phyloP scores from a whole-genome alignment of 2,888 invertebrate species.

The Dasypogon diadema region DNA sequence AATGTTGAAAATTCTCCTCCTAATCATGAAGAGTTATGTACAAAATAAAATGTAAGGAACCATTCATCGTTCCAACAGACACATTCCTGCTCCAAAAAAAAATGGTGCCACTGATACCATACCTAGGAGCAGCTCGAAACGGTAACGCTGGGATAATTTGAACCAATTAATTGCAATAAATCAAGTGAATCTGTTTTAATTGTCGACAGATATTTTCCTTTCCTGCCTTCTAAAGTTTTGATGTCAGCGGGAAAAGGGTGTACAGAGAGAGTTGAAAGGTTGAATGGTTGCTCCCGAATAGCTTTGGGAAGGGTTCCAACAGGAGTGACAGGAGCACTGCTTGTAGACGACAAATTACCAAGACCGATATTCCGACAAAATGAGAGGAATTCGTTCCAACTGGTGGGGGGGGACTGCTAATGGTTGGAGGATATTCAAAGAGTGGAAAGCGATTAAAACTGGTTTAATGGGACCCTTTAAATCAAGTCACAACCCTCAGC shows the following conservation, averaged over 20 bases:
- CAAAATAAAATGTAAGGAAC: conserved; percentile 20
- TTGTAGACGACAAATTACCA: conserved; percentile 45
- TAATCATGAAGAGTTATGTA: conserved; percentile 26
- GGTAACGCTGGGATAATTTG: conserved; percentile 52
- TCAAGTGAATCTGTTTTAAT: conserved; percentile 60
- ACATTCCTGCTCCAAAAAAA: conserved; percentile 45
- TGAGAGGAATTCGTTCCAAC: conserved; percentile 24
- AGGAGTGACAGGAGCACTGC: conserved; percentile 27
- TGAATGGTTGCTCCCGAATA: conserved; percentile 31
- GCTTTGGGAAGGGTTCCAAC: conserved; percentile 25
- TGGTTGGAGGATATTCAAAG: conserved; percentile 30
- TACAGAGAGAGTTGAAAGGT: background rate
- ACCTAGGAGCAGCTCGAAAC: conserved; percentile 1
- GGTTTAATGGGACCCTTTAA: conserved; percentile 54
- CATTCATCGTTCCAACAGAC: conserved; percentile 52
- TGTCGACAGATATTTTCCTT: conserved; percentile 57
- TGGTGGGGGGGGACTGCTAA: background rate
- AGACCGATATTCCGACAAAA: conserved; percentile 28
- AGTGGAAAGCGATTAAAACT: conserved; percentile 48
- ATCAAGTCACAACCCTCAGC: conserved; percentile 51
- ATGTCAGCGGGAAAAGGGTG: background rate
- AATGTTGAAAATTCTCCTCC: conserved; percentile 8
- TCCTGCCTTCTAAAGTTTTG: conserved; percentile 16
- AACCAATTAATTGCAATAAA: conserved; percentile 59
- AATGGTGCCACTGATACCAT: conserved; percentile 14